phyloP scores from a whole-genome alignment of 53 echinoderm and acorn worm species.

The Holothuria leucospilota region DNA sequence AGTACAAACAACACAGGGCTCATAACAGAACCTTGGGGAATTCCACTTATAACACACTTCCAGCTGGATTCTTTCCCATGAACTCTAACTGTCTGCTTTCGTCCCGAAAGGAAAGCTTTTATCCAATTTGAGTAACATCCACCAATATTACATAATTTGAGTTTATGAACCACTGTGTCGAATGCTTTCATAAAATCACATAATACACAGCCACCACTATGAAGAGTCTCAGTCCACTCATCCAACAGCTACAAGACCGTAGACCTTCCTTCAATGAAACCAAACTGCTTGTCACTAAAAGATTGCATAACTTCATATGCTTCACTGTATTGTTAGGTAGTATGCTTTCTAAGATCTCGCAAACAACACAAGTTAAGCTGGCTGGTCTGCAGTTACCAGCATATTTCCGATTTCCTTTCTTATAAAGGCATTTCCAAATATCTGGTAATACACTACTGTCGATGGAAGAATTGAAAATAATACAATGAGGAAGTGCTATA shows the following conservation, averaged over 20 bases:
- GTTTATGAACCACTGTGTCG: background rate
- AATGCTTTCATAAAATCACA: background rate
- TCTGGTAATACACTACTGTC: background rate
- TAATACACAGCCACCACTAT: background rate
- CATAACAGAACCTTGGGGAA: background rate
- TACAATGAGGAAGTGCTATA: background rate
- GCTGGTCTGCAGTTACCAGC: background rate
- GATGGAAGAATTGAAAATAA: background rate
- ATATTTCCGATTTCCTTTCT: background rate
- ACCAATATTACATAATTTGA: background rate
- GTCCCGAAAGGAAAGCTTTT: background rate
- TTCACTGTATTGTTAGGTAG: background rate
- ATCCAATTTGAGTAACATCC: background rate
- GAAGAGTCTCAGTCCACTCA: background rate
- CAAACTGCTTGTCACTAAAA: constrained; percentile 4
- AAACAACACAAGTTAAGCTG: too few species aligned
- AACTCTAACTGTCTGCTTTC: background rate
- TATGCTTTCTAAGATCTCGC: background rate
- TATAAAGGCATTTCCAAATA: background rate
- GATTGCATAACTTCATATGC: background rate
- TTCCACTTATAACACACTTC: background rate
- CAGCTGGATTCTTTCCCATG: background rate
- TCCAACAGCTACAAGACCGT: background rate
- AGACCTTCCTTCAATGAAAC: background rate
- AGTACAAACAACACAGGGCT: background rate